A percentile compares a stretch with the other conserved stretches of the same genome.
phyloP scores from a whole-genome alignment of 2,113 vertebrate species.

The Hippolais icterina region DNA sequence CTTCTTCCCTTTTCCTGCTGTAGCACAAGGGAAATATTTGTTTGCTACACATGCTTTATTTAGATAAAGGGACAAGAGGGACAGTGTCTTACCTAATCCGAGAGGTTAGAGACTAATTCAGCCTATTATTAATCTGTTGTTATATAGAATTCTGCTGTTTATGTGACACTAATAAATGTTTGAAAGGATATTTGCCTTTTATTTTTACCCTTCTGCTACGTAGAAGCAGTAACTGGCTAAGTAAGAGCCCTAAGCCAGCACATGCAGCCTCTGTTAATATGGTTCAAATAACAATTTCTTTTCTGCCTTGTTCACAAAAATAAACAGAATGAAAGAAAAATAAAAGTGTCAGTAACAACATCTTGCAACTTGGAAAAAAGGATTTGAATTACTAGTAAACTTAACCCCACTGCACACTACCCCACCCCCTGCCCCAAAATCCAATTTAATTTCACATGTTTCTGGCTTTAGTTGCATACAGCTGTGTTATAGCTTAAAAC shows the following conservation, averaged over 20 bases:
- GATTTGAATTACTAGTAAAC: slow-evolving; percentile 21
- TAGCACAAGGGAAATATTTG: slow-evolving; percentile 31
- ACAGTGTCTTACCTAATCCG: background rate
- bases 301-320: slow-evolving; percentile 66
- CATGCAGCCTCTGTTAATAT: slow-evolving; percentile 55
- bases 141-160: slow-evolving; percentile 34
- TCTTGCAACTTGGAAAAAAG: slow-evolving; percentile 41
- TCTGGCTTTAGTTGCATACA: slow-evolving; percentile 65
- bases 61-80: background rate
- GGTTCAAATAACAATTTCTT: slow-evolving; percentile 56
- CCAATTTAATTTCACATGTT: slow-evolving; percentile 63
- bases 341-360: slow-evolving; percentile 42
- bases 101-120: background rate
- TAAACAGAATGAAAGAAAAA: slow-evolving; percentile 61
- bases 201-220: background rate
- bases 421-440: background rate
- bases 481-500: slow-evolving; percentile 65
- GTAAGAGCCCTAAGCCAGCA: background rate
- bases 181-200: background rate
- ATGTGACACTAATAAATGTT: background rate
- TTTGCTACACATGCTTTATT: slow-evolving; percentile 5
- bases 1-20: slow-evolving; percentile 10
- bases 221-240: slow-evolving; percentile 25
- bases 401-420: background rate
- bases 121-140: slow-evolving; percentile 2